Conservation (phyloP, 2,797 vertebrate genomes). For the Takifugu ocellatus region DNA sequence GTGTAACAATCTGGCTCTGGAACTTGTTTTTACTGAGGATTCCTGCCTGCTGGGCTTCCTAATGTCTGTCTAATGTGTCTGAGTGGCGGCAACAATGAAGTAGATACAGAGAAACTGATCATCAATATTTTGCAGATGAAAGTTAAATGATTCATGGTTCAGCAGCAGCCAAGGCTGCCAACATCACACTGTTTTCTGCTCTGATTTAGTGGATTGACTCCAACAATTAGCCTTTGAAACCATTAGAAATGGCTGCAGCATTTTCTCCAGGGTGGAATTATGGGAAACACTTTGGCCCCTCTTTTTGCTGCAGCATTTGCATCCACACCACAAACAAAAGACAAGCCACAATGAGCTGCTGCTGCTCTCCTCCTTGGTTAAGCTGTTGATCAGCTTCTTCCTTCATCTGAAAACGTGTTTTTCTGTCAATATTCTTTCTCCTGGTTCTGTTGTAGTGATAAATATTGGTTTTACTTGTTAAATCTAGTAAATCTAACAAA, state of each 20-base stretch:
- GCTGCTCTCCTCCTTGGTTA: conserved; percentile 7
- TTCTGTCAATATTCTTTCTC: conserved; percentile 2
- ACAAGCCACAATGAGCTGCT: conserved; percentile 25
- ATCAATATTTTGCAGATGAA: too few relatives aligned
- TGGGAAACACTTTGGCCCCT: not conserved
- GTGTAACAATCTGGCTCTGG: conserved; percentile 12
- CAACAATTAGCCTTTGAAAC: too few relatives aligned
- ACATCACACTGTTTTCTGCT: not conserved
- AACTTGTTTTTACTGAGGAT: conserved; percentile 32
- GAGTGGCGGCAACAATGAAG: conserved; percentile 2
- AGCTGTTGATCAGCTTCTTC: conserved; percentile 17
- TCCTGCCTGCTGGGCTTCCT: conserved; percentile 24
- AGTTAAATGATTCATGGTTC: conserved; percentile 15
- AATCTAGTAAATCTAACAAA: too few relatives aligned
- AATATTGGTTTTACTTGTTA: too few relatives aligned
- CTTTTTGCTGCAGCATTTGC: conserved; percentile 9
- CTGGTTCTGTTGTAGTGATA: not conserved
- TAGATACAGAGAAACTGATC: not conserved
- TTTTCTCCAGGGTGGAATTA: too few relatives aligned
- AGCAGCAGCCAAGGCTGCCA: not conserved
- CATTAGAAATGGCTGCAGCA: not conserved
- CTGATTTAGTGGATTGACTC: not conserved
- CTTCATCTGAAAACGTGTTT: not conserved
- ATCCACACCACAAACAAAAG: conserved; percentile 12
- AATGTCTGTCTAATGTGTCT: conserved; percentile 8